Conservation (phyloP, 1,140 invertebrate species). For the Drosophila bipectinata region DNA sequence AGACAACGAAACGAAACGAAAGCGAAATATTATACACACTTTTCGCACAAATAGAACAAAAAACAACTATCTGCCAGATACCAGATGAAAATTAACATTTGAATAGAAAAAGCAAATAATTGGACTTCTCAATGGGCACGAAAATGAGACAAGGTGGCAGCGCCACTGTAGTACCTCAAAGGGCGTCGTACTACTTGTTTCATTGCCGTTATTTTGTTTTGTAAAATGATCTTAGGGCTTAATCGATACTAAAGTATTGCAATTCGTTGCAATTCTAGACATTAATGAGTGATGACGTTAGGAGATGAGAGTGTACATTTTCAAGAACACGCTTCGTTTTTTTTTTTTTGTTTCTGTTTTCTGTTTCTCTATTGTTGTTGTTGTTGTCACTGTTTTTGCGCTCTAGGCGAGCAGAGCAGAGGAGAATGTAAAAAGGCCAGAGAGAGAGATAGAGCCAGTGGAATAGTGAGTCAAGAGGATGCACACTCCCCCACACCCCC, state of each 20-base stretch:
- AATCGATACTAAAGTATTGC: not conserved
- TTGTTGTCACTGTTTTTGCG: constrained; percentile 16
- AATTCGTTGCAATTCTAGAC: not conserved
- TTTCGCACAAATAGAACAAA: constrained; percentile 23
- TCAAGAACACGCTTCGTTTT: constrained; percentile 4
- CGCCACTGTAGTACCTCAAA: constrained; percentile 33
- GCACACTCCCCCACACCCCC: constrained; percentile 8
- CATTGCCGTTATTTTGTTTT: not conserved
- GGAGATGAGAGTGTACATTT: constrained; percentile 2
- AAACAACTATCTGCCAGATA: constrained; percentile 10
- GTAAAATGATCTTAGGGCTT: not conserved
- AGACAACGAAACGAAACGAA: constrained; percentile 7
- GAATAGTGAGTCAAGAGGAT: constrained; percentile 15
- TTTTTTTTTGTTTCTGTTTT: not conserved
- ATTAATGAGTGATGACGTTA: constrained; percentile 1
- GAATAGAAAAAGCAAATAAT: constrained; percentile 23
- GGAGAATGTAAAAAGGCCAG: constrained; percentile 1
- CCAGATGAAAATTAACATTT: constrained; percentile 14
- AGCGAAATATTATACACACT: constrained; percentile 36
- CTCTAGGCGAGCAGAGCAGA: constrained; percentile 1
- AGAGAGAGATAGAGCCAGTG: constrained; percentile 4
- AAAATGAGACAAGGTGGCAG: constrained; percentile 68
- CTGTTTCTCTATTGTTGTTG: not conserved
- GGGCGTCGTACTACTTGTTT: constrained; percentile 53
- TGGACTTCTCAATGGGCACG: constrained; percentile 9